Percentiles rank a stretch among this genome's conserved stretches.
Evolutionary conservation across 2,888 invertebrate species (phyloP).

Genomic region (Anagyrus pseudococci): DNA sequence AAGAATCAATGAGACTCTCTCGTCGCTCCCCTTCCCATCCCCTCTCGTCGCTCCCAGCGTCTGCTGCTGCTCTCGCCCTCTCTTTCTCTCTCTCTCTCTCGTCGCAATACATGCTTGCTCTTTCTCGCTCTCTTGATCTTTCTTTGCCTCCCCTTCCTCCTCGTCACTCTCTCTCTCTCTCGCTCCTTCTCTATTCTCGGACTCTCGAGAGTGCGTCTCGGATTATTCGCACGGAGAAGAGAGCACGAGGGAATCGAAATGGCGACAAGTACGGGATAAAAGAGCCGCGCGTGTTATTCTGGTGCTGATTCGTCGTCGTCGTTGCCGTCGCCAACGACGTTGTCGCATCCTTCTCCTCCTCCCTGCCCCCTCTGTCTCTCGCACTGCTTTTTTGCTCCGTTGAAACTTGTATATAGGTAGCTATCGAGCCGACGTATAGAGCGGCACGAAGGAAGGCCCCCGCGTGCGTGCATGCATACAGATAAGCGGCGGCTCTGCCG

Average conservation of each 20-base stretch:
- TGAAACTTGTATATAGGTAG: not conserved
- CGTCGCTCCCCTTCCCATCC: slow-evolving; percentile 4
- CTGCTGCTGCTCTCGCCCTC: not conserved
- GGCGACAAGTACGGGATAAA: not conserved
- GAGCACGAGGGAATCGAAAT: not conserved
- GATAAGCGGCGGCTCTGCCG: no score
- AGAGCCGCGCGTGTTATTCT: not conserved
- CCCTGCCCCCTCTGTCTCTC: no score
- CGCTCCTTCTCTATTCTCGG: not conserved
- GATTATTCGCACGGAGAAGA: not conserved
- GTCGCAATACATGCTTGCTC: no score
- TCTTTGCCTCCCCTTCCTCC: slow-evolving; percentile 1
- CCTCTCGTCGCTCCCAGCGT: no score
- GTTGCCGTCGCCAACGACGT: not conserved
- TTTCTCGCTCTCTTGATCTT: not conserved
- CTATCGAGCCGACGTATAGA: not conserved
- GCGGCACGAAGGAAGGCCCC: no score
- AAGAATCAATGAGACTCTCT: not conserved
- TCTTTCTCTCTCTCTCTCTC: not conserved
- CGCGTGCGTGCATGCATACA: not conserved
- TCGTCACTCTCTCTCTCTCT: not conserved
- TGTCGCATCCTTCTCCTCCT: no score
- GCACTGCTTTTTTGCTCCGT: no score
- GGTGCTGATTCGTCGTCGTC: not conserved
- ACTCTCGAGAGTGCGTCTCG: not conserved